Evolutionary conservation across 2,888 invertebrate species (phyloP).

Genomic region (Pristionchus arcanus): DNA sequence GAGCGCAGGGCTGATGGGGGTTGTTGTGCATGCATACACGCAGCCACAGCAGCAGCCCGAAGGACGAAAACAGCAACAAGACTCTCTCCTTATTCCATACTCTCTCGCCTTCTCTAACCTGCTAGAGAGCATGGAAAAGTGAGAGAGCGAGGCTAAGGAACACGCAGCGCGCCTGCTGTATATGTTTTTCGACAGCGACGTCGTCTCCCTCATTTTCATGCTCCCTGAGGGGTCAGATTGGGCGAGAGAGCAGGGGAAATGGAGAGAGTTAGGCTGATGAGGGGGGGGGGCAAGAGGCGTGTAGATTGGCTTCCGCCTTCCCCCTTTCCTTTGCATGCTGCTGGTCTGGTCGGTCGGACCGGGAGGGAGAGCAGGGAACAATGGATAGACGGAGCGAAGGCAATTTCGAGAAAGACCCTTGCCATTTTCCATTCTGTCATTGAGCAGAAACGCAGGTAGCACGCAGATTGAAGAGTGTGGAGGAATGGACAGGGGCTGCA

Average conservation of each 20-base stretch:
- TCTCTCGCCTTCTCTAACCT: background rate
- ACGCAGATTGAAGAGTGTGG: no score
- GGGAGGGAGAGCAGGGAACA: background rate
- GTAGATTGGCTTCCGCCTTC: background rate
- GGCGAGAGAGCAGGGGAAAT: background rate
- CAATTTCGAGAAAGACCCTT: background rate
- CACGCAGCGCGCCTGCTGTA: constrained; percentile 22
- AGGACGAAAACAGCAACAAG: background rate
- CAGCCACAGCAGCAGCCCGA: background rate
- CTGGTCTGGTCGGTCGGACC: background rate
- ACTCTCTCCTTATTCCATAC: background rate
- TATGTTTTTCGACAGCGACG: background rate
- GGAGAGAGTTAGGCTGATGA: background rate
- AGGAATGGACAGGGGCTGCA: no score
- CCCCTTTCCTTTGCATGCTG: background rate
- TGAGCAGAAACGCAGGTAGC: no score
- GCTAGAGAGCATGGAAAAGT: background rate
- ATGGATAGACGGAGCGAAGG: background rate
- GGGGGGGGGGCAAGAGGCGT: constrained; percentile 1
- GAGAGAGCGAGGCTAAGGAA: constrained; percentile 11
- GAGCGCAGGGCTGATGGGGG: background rate
- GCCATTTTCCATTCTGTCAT: no score
- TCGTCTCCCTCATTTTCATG: background rate
- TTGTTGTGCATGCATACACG: constrained; percentile 41
- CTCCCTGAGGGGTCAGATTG: background rate